Base-by-base conservation (phyloP, 2,797 vertebrate species). In the Coranthus polyacanthus region DNA sequence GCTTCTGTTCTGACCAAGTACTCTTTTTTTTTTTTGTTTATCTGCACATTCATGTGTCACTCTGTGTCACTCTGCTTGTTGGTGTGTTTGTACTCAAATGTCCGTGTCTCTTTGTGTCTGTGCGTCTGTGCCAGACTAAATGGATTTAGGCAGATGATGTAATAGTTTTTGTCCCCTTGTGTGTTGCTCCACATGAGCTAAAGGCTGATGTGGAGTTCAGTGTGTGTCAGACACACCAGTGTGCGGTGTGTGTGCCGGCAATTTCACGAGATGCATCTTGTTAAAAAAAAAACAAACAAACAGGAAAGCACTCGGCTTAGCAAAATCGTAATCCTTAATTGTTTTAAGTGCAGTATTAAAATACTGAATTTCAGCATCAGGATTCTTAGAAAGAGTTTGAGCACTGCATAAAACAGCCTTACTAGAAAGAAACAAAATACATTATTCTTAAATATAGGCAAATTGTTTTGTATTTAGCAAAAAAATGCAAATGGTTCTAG, bases 61-160 rank as follows among this genome's bases (percentile, higher is more conserved):
- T 57, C 54, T 45, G 12, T 49, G 34, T n/a, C n/a, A n/a, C n/a
- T n/a, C n/a, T n/a, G n/a, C n/a, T n/a, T n/a, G n/a, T n/a, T n/a
- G n/a, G n/a, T n/a, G n/a, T n/a, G n/a, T n/a, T n/a, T n/a, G n/a
- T n/a, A n/a, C n/a, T n/a, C n/a, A n/a, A 17, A 41, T 49, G 26
- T 36, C 38, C 52, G 29, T 38, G 45, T 22, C 51, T 65, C 39
- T 18, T 49, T 50, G 46, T 64, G 63, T 58, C 46, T 66, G 26
- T 39, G 45, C 2, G 10, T 38, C 29, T 29, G 4, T 22, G 22
- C 20, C 12, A 26, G 62, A 51, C 53, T 79, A 76, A 80, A 79
- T 80, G 59, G 66, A 68, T 76, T 74, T 51, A 67, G 78, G 63
- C 64, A 61, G 74, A 79, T 85, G 66, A 85, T 76, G 77, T 83